These are phyloP conservation scores for Eidolon helvum DNA, from an alignment of 2,113 vertebrate species.

Conservation along the genomic window DNA sequence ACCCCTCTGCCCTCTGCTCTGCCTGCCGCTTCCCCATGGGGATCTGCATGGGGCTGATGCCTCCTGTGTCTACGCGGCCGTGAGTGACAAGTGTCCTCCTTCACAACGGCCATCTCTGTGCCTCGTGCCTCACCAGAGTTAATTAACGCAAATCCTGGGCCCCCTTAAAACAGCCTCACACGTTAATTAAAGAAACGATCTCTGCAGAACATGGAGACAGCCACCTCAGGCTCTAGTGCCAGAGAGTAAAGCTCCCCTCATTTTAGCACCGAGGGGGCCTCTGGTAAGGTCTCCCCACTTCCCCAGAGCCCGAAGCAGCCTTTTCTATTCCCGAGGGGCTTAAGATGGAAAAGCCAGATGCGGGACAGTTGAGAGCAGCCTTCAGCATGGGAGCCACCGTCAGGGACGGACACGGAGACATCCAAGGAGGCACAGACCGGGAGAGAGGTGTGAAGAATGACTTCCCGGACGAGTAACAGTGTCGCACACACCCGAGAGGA, in stretches of 20 bases:
- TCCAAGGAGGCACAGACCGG: neutral
- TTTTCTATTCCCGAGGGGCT: neutral
- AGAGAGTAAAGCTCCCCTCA: neutral
- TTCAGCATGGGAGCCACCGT: neutral
- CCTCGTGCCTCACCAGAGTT: neutral
- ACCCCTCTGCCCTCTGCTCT: neutral
- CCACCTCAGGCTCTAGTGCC: neutral
- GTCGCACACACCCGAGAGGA: neutral
- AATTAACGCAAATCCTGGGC: neutral
- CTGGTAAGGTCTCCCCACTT: neutral
- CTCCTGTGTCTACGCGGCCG: neutral
- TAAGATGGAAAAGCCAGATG: neutral
- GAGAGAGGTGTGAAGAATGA: neutral
- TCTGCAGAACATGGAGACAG: neutral
- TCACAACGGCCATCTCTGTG: neutral
- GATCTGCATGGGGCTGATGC: rapidly evolving
- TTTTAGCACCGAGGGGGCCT: no score
- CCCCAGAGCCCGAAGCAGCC: neutral
- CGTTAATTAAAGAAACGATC: neutral
- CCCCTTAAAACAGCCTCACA: neutral
- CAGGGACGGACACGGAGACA: neutral
- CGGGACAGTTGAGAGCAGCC: neutral
- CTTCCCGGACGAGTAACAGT: neutral
- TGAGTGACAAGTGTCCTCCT: neutral
- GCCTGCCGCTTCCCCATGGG: rapidly evolving